Percentiles rank a stretch among this genome's conserved stretches.
Conservation (phyloP, 2,113 vertebrate species). For the Synodontis membranacea region DNA sequence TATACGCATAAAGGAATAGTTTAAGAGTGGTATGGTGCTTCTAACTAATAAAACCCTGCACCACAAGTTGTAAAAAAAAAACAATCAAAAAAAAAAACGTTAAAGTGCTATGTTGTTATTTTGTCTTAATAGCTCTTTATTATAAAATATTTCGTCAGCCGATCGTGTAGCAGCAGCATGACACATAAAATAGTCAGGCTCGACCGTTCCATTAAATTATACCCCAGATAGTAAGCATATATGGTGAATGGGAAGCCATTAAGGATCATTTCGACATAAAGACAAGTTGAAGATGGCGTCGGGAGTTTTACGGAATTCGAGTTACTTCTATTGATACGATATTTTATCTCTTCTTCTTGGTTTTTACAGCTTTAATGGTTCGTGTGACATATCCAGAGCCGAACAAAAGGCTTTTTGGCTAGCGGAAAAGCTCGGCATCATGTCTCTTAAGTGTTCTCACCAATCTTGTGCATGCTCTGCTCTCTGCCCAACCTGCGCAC, state of each 20-base stretch:
- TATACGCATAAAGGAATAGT: not conserved
- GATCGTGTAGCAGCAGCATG: not conserved
- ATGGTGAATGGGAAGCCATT: not conserved
- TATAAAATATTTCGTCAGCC: not conserved
- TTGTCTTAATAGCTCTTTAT: not conserved
- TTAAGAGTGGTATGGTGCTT: not conserved
- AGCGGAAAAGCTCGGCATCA: not conserved
- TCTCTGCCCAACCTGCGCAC: conserved; percentile 86
- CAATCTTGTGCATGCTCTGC: conserved; percentile 88
- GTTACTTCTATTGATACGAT: not conserved
- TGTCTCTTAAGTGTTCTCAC: conserved; percentile 70
- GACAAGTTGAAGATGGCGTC: not conserved
- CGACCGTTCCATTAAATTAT: not conserved
- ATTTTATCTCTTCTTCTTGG: not conserved
- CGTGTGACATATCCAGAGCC: not conserved
- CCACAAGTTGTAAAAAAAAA: not conserved
- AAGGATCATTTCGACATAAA: not conserved
- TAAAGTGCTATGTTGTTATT: not conserved
- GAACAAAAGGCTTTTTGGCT: not conserved
- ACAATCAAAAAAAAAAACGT: not conserved
- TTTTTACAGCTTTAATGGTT: not conserved
- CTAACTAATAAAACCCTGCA: not conserved
- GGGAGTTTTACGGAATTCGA: not conserved
- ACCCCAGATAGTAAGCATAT: not conserved
- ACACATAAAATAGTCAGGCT: not conserved